Conservation (phyloP, 2,888 invertebrate genomes). For the Listrodromus nycthemerus region DNA sequence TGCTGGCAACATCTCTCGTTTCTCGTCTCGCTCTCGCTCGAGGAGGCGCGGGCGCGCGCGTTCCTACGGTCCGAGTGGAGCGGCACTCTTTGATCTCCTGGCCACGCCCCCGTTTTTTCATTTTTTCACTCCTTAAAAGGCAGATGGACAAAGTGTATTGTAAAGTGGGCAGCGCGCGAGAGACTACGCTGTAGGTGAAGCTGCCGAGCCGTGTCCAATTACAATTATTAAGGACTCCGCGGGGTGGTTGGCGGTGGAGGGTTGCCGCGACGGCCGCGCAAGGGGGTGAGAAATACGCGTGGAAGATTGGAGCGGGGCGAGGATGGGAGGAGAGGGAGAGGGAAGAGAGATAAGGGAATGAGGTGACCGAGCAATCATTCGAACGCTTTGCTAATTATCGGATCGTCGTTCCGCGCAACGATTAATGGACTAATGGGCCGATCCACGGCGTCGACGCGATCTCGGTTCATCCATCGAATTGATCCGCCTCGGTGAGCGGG, state of each 20-base stretch:
- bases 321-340: conserved; percentile 1
- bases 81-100: conserved; percentile 83
- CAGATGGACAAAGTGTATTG: conserved; percentile 85
- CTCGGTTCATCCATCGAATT: conserved; percentile 38
- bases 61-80: conserved; percentile 66
- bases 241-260: conserved; percentile 69
- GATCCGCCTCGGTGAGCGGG: conserved; percentile 5
- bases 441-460: conserved; percentile 34
- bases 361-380: conserved; percentile 49
- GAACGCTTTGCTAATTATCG: conserved; percentile 79
- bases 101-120: conserved; percentile 84
- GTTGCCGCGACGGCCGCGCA: conserved; percentile 48
- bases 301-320: conserved; percentile 15
- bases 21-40: conserved; percentile 69
- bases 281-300: conserved; percentile 55
- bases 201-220: conserved; percentile 82
- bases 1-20: conserved; percentile 58
- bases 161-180: conserved; percentile 83
- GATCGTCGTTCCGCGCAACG: conserved; percentile 70
- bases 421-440: conserved; percentile 53
- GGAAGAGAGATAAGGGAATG: conserved; percentile 35
- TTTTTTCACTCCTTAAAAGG: conserved; percentile 85
- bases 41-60: conserved; percentile 51
- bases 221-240: conserved; percentile 84
- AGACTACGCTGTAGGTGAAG: conserved; percentile 74